Base-by-base conservation (phyloP, 2,797 vertebrate genomes). In the Bradypus variegatus region DNA sequence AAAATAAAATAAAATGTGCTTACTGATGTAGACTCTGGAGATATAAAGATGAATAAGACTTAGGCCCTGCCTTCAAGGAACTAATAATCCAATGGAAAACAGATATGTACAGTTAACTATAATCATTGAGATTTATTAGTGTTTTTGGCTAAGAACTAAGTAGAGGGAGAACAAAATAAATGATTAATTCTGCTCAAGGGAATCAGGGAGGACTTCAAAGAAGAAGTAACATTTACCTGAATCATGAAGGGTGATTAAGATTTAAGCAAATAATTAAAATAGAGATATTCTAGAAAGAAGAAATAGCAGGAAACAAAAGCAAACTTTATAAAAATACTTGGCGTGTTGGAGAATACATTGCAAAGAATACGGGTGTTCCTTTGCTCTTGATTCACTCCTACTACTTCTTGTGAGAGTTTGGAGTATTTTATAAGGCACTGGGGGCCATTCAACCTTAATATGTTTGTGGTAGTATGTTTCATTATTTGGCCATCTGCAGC, bases 21-120 rank as follows among this genome's bases (percentile, higher is more conserved):
- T 92, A 53, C 86, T 81, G 64, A 79, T 31, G 31, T 45, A n/a
- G 72, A 80, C 50, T 58, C 48, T 16, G 12, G 75, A 88, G 70
- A 93, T 88, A 93, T 88, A 45, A 95, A 95, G 92, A 94, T 90
- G 76, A 93, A 93, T 92, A 92, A 88, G 70, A 83, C 25, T 58
- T 55, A 67, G 41, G 13, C 48, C 82, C 69, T 95, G 92, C 88
- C 92, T 94, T 96, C 92, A 93, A 95, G 88, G 83, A 94, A 94
- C 86, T 95, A 92, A 92, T 94, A 95, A 95, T 90, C 91, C 90
- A 81, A 19, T 86, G 50, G 79, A 86, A 95, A 95, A 93, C 88
- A 86, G 89, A 93, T 91, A 65, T n/a, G 75, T 64, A 89, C 48
- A 53, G 70, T 88, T 86, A 76, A 78, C n/a, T 38, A 19, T 83